These are phyloP conservation scores for Aporrectodea caliginosa DNA, from an alignment of 1,140 invertebrate genomes.

Conservation along the genomic window DNA sequence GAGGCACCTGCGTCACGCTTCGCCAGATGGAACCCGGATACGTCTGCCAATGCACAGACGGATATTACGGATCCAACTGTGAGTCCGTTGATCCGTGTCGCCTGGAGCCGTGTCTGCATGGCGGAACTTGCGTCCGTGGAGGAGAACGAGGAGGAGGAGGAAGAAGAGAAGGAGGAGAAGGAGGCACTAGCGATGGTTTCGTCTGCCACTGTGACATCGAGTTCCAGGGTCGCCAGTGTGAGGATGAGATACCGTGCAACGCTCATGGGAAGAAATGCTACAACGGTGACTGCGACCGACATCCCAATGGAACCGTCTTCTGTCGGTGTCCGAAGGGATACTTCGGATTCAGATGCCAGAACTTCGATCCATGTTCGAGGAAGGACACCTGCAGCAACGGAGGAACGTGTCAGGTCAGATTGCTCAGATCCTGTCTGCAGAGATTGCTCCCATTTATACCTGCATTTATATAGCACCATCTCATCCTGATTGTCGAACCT, in stretches of 20 bases:
- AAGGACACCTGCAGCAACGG: constrained; percentile 16
- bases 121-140: background rate
- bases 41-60: background rate
- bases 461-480: too few species aligned
- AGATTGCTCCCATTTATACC: too few species aligned
- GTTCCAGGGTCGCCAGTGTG: constrained; percentile 25
- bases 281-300: constrained; percentile 19
- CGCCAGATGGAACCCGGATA: constrained; percentile 39
- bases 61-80: background rate
- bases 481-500: too few species aligned
- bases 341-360: constrained; percentile 22
- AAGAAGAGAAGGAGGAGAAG: too few species aligned
- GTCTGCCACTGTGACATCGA: constrained; percentile 15
- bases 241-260: constrained; percentile 27
- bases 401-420: constrained; percentile 24
- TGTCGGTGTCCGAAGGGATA: constrained; percentile 28
- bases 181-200: background rate
- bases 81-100: background rate
- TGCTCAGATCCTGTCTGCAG: too few species aligned
- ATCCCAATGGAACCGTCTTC: background rate
- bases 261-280: constrained; percentile 25
- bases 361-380: constrained; percentile 22
- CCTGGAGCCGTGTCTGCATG: background rate
- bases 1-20: constrained; percentile 69
- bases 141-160: background rate